Evolutionary conservation across 2,113 vertebrate genomes (phyloP).

Genomic region (Platysteira castanea): DNA sequence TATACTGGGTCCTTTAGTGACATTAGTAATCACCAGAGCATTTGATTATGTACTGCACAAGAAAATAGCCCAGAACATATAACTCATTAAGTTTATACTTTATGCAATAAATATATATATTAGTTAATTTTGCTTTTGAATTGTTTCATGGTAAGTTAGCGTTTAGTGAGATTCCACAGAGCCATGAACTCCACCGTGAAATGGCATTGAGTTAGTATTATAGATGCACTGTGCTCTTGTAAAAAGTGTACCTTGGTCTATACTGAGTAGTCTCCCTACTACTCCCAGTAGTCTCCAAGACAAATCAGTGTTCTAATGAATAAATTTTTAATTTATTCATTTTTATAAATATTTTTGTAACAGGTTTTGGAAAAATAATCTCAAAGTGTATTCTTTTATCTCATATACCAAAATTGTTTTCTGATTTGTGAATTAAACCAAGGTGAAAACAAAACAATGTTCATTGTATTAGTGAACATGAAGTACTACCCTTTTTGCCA

Average conservation of each 20-base stretch:
- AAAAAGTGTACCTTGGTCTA: neutral
- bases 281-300: too few relatives aligned
- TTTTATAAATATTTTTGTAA: neutral
- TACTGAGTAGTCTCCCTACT: neutral
- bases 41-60: neutral
- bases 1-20: neutral
- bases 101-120: neutral
- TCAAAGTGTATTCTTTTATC: neutral
- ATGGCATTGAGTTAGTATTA: neutral
- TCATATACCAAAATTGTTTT: neutral
- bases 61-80: neutral
- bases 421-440: neutral
- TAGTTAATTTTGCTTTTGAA: neutral
- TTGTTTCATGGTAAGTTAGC: neutral
- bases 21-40: neutral
- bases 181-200: neutral
- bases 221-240: neutral
- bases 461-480: fast-evolving
- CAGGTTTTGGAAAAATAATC: neutral
- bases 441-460: neutral
- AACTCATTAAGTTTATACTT: neutral
- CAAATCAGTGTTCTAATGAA: neutral
- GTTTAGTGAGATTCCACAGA: neutral
- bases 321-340: neutral
- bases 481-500: neutral